phyloP scores from a whole-genome alignment of 37 sponge, comb jelly and placozoan genomes.

The Theonella swinhoei region DNA sequence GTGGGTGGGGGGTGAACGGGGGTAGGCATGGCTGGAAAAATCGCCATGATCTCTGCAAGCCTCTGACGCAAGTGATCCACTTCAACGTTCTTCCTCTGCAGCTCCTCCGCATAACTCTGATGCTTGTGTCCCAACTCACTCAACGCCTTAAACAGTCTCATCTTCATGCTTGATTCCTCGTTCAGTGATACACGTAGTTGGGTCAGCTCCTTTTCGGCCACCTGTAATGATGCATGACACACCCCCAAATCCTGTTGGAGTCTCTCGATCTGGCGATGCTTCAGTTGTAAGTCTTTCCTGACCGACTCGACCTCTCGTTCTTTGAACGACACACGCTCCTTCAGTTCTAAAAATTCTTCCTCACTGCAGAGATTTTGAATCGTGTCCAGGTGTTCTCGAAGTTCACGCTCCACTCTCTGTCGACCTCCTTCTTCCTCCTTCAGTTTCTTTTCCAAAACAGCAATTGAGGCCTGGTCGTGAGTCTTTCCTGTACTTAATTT shows the following conservation, averaged over 20 bases:
- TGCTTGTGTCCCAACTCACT: conserved; percentile 51
- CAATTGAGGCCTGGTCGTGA: conserved; percentile 39
- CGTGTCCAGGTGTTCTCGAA: conserved; percentile 40
- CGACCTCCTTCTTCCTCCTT: conserved; percentile 22
- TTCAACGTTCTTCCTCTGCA: conserved; percentile 32
- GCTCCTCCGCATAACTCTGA: conserved; percentile 41
- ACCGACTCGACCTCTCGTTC: conserved; percentile 39
- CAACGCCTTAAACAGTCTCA: conserved; percentile 62
- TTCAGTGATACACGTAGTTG: conserved; percentile 35
- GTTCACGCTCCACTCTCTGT: conserved; percentile 40
- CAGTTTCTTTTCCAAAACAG: conserved; percentile 50
- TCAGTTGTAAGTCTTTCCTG: conserved; percentile 11
- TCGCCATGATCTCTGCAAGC: conserved; percentile 54
- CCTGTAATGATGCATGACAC: background rate
- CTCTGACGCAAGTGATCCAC: conserved; percentile 35
- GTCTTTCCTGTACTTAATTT: conserved; percentile 33
- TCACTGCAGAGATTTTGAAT: conserved; percentile 38
- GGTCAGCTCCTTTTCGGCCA: conserved; percentile 13
- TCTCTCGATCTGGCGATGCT: background rate
- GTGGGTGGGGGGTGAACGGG: conserved; percentile 6
- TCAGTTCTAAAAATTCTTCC: conserved; percentile 52
- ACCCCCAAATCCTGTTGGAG: conserved; percentile 23
- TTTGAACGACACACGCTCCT: conserved; percentile 30
- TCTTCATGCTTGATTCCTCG: conserved; percentile 68
- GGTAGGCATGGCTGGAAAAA: conserved; percentile 18